Evolutionary conservation across 2,888 invertebrate genomes (phyloP), one percentile per base, ranked within the genome.

Genomic region (Drepana falcataria): DNA sequence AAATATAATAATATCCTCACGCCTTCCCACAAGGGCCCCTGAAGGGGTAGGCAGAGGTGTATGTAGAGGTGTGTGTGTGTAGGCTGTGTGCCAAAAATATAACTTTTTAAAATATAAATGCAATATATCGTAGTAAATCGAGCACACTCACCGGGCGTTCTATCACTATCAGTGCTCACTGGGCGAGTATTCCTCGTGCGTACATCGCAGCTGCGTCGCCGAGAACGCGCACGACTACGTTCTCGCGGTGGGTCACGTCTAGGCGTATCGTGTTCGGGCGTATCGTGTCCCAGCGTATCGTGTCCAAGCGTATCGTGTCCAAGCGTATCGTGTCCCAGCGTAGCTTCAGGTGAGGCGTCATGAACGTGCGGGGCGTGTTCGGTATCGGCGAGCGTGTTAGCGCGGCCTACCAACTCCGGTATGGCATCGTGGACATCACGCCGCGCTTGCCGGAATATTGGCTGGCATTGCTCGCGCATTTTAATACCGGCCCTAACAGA

Each of bases 391-490:
- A 33, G 40, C 1, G 34, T 21, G 21, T 68, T 70, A 0, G 81
- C 83, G 4, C 51, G 54, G 6, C 84, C 80, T 1, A 76, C 85
- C 6, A 88, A 72, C 33, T 75, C 79, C 2, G 81, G 60, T 65
- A 93, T 87, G 0, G 93, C 93, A 33, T 88, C 84, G 56, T 93
- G 93, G 21, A 95, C 91, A 71, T 96, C 96, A 60, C 95, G 94
- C 0, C 95, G 93, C 5, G 96, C 95, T 72, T 95, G 94, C 1
- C 95, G 94, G 74, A 98, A 95, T 49, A 98, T 91, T 0, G 93
- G 92, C 35, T 93, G 93, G 57, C 98, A 97, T 85, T 97, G 96
- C 67, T 98, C 98, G 47, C 96, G 93, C 95, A 99, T 95, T 73
- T 96, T 95, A 2, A 96, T 91, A 0, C 96, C 98, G 2, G 97